Evolutionary conservation across 2,888 invertebrate genomes (phyloP), one percentile per base, ranked within the genome.

Genomic region (Nesidiocoris tenuis): DNA sequence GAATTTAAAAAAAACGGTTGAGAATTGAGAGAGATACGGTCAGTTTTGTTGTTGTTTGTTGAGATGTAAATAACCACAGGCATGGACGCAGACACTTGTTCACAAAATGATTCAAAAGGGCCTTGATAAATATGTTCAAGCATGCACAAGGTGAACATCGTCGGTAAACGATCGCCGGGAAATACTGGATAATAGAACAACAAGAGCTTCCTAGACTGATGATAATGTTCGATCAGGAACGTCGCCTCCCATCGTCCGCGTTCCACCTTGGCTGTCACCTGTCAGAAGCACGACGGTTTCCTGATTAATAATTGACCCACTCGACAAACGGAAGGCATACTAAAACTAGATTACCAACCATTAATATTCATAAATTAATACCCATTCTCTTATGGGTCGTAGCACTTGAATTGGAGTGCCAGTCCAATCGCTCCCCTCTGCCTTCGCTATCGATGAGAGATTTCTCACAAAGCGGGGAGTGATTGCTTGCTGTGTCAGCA

Each of bases 301-400:
- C 61, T 63, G 61, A 72, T 72, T 61, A 72, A 61, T 72, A 72
- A 72, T 72, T 72, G 72, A 72, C 63, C 72, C 61, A 61, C 63
- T 63, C 61, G 54, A 72, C 72, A 72, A 72, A 72, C 61, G 61
- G 72, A 63, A 72, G 61, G n/a, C 72, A 39, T 39, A 63, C 61
- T 72, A 63, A 72, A 72, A 72, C 63, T 72, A 61, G 72, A 72
- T 72, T 63, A 54, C 72, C 59, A n/a, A 21, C 63, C 59, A 70
- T 70, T 70, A 70, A 70, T 70, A 70, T 70, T 70, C 70, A 70
- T 70, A 70, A 70, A 70, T 68, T 39, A 39, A 39, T 39, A 39
- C 39, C 39, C 12, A 39, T 39, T 39, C 39, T 39, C 39, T 39
- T 39, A 39, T 12, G 39, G 39, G 39, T 39, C 39, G 12, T 39